Conservation (phyloP, 64 coral and sea anemone species). For the Actinia tenebrosa region DNA sequence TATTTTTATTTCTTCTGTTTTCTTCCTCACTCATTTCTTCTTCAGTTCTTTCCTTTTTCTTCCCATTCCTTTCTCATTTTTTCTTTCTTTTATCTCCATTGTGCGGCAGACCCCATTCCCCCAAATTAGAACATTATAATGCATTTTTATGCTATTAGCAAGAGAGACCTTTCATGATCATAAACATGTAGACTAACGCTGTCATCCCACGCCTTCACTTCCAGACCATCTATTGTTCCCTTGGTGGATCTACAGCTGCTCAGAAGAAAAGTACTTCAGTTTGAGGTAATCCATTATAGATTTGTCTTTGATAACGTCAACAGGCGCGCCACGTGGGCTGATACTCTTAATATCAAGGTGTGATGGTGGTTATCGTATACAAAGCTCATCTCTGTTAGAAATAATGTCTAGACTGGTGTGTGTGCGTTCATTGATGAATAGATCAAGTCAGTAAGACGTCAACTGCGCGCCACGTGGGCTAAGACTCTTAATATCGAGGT, state of each 20-base stretch:
- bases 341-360: not conserved
- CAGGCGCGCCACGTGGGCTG: not conserved
- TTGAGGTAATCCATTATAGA: not conserved
- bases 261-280: not conserved
- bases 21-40: not conserved
- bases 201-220: not conserved
- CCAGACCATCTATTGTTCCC: conserved; percentile 49
- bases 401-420: too few relatives aligned
- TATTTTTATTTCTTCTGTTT: not conserved
- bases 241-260: conserved; percentile 42
- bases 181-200: not conserved
- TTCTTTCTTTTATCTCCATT: not conserved
- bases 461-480: not conserved
- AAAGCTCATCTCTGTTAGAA: too few relatives aligned
- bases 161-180: not conserved
- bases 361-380: not conserved
- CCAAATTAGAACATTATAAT: not conserved
- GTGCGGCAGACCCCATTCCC: too few relatives aligned
- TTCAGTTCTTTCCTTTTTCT: not conserved
- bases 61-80: not conserved
- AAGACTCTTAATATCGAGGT: too few relatives aligned
- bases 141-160: not conserved
- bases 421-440: too few relatives aligned
- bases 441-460: not conserved
- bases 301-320: not conserved